phyloP scores from a whole-genome alignment of 2,113 vertebrate species.

The Lophius piscatorius region DNA sequence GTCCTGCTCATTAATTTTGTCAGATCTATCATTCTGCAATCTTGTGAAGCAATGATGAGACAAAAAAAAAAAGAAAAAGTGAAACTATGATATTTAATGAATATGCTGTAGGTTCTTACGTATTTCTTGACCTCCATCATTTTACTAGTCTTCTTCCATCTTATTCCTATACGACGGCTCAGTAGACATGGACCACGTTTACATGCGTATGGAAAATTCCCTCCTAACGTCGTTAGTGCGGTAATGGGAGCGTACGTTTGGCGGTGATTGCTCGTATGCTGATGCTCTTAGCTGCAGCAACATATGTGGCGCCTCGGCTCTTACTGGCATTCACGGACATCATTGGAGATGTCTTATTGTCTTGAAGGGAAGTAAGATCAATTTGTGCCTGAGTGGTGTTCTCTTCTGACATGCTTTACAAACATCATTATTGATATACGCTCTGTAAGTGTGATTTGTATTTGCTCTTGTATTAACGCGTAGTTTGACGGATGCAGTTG shows the following conservation, averaged over 20 bases:
- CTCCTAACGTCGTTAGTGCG: conserved; percentile 1
- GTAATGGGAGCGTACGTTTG: conserved; percentile 11
- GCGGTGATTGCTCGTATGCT: conserved; percentile 1
- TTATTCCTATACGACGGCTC: conserved; percentile 12
- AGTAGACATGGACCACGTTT: conserved; percentile 6
- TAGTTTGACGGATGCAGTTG: too few relatives aligned
- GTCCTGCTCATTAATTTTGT: too few relatives aligned
- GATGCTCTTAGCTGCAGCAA: not conserved
- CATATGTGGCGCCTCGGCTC: not conserved
- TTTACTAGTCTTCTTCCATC: not conserved
- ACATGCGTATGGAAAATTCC: conserved; percentile 10
- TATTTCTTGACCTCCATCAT: not conserved
- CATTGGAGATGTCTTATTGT: conserved; percentile 15
- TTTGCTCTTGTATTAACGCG: not conserved
- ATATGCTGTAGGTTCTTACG: not conserved
- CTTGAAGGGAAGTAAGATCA: conserved; percentile 16
- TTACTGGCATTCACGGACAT: conserved; percentile 18
- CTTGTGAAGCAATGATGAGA: too few relatives aligned
- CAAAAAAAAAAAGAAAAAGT: too few relatives aligned
- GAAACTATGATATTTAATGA: too few relatives aligned
- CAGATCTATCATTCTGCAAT: too few relatives aligned
- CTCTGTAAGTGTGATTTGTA: not conserved
- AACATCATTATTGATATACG: not conserved
- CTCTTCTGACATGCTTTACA: conserved; percentile 7
- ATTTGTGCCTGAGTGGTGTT: conserved; percentile 3